These are phyloP conservation scores for Tubulanus polymorphus DNA, from an alignment of 2,888 invertebrate species.

Conservation along the genomic window DNA sequence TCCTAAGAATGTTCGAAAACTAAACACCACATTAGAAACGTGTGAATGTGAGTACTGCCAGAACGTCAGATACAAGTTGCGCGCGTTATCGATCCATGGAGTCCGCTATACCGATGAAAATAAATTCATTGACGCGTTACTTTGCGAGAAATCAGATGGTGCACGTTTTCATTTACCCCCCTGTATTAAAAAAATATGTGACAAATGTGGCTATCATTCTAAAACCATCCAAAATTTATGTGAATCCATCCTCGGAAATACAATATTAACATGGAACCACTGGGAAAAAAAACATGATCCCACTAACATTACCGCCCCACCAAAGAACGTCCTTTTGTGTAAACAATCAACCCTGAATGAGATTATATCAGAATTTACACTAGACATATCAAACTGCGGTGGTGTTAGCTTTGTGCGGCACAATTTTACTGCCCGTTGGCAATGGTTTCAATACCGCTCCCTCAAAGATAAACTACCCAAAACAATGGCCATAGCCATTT, in stretches of 20 bases:
- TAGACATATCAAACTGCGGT: not conserved
- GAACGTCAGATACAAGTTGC: constrained; percentile 3
- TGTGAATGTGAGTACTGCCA: constrained; percentile 4
- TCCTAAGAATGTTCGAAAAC: not conserved
- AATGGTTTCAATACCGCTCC: not conserved
- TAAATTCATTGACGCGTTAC: not conserved
- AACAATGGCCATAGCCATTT: not conserved
- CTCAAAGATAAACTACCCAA: not conserved
- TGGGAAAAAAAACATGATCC: not conserved
- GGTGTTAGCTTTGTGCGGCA: not conserved
- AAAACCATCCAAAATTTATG: not conserved
- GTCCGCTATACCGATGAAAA: not conserved
- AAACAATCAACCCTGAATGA: not conserved
- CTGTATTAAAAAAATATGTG: not conserved
- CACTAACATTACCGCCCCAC: not conserved
- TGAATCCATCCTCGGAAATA: not conserved
- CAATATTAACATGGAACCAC: constrained; percentile 1
- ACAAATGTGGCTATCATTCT: not conserved
- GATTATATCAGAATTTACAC: not conserved
- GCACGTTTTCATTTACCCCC: constrained; percentile 1
- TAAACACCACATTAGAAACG: not conserved
- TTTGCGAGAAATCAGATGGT: constrained; percentile 4
- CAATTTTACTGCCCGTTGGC: not conserved
- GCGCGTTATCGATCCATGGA: not conserved
- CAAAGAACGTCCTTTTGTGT: not conserved